These are phyloP conservation scores for Coreius guichenoti DNA, from an alignment of 2,797 vertebrate species.

Conservation along the genomic window DNA sequence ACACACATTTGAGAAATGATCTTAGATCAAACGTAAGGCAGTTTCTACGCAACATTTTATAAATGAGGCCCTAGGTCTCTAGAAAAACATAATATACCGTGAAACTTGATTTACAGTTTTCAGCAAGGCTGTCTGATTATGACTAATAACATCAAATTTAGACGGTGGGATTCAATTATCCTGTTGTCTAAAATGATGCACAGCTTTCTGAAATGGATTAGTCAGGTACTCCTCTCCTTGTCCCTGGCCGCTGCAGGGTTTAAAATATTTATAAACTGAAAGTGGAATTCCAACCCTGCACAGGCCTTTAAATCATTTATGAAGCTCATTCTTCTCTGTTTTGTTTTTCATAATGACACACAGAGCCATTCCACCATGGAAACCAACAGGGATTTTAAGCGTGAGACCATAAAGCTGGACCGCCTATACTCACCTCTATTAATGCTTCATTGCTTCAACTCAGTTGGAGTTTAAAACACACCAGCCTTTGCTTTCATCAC, in stretches of 20 bases:
- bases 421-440: conserved; percentile 18
- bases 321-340: conserved; percentile 18
- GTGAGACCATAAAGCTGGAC: conserved; percentile 8
- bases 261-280: conserved; percentile 63
- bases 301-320: conserved; percentile 27
- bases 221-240: conserved; percentile 35
- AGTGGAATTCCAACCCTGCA: conserved; percentile 50
- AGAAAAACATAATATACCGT: neutral
- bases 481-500: conserved; percentile 24
- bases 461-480: neutral
- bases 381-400: conserved; percentile 57
- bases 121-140: conserved; percentile 38
- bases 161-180: conserved; percentile 13
- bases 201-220: conserved; percentile 30
- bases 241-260: conserved; percentile 53
- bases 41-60: no score
- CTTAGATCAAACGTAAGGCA: no score
- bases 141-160: conserved; percentile 19
- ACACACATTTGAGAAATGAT: no score
- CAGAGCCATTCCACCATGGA: conserved; percentile 13
- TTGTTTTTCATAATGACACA: conserved; percentile 26
- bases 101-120: neutral
- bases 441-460: conserved; percentile 25
- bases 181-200: conserved; percentile 21
- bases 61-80: no score